Conservation (phyloP, 2,797 vertebrate species). For the Astyanax mexicanus region DNA sequence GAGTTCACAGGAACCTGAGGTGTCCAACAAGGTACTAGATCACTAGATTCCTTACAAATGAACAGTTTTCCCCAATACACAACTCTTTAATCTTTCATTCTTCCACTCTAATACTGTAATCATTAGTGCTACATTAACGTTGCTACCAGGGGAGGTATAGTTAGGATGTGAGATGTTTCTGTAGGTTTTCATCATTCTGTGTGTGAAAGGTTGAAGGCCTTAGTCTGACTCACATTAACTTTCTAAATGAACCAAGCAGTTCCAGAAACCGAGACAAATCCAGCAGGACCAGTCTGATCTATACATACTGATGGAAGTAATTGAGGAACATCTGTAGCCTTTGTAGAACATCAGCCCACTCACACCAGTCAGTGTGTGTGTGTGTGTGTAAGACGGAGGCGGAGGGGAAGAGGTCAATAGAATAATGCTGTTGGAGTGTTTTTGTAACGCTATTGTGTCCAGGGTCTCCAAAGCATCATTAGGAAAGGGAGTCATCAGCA, state of each 20-base stretch:
- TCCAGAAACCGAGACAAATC: conserved; percentile 27
- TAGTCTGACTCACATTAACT: conserved; percentile 21
- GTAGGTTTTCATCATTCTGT: conserved; percentile 18
- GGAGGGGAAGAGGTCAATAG: conserved; percentile 49
- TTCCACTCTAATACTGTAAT: no score
- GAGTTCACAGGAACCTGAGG: no score
- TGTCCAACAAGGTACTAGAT: no score
- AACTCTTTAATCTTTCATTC: no score
- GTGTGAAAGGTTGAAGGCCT: not conserved
- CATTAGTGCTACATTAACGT: no score
- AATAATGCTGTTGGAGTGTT: conserved; percentile 54
- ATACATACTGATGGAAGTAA: conserved; percentile 55
- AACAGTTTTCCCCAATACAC: no score
- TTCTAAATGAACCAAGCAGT: conserved; percentile 37
- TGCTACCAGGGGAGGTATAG: not conserved
- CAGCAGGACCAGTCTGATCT: conserved; percentile 24
- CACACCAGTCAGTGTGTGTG: conserved; percentile 49
- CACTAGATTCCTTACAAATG: no score
- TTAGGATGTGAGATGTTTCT: conserved; percentile 13
- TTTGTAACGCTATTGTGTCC: conserved; percentile 58
- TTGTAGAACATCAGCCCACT: conserved; percentile 55
- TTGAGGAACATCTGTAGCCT: conserved; percentile 59
- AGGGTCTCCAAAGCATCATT: conserved; percentile 50
- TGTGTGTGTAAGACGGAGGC: conserved; percentile 46
- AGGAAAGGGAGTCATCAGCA: conserved; percentile 56